Evolutionary conservation across 2,888 invertebrate species (phyloP).

Genomic region (Acronicta alni): DNA sequence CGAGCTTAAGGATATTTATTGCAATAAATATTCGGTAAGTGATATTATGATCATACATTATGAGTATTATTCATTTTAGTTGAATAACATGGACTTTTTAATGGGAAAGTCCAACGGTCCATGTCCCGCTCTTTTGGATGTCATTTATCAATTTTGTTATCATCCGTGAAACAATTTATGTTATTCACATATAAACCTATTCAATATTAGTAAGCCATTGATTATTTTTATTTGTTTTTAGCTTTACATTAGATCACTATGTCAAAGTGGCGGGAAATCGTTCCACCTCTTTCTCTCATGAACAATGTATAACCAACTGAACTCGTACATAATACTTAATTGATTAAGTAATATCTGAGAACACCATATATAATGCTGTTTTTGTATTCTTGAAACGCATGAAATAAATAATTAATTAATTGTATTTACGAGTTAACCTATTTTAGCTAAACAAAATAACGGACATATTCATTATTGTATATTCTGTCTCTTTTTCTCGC

Average conservation of each 20-base stretch:
- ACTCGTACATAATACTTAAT: slow-evolving; percentile 25
- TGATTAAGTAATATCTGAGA: slow-evolving; percentile 45
- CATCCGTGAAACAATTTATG: slow-evolving; percentile 17
- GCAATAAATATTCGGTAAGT: slow-evolving; percentile 92
- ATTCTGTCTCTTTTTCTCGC: slow-evolving; percentile 67
- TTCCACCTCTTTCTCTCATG: slow-evolving; percentile 42
- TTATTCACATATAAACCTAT: slow-evolving; percentile 1
- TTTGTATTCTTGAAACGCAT: not conserved
- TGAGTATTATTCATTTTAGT: slow-evolving; percentile 55
- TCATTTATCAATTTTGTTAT: slow-evolving; percentile 65
- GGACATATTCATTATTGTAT: slow-evolving; percentile 57
- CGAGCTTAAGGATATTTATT: slow-evolving; percentile 91
- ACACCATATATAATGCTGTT: slow-evolving; percentile 3
- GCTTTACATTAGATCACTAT: slow-evolving; percentile 21
- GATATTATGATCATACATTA: slow-evolving; percentile 44
- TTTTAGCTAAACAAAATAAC: slow-evolving; percentile 44
- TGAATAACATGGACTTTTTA: slow-evolving; percentile 73
- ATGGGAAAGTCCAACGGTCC: slow-evolving; percentile 83
- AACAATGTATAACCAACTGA: slow-evolving; percentile 10
- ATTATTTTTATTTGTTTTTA: slow-evolving; percentile 14
- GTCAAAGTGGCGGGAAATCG: slow-evolving; percentile 80
- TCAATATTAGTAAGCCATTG: not conserved
- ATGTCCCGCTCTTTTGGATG: slow-evolving; percentile 88
- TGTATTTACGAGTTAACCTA: slow-evolving; percentile 13
- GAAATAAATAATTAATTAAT: not conserved